Percentiles rank a stretch among this genome's conserved stretches.
Evolutionary conservation across 2,797 vertebrate species (phyloP).

Genomic region (Pempheris klunzingeri): DNA sequence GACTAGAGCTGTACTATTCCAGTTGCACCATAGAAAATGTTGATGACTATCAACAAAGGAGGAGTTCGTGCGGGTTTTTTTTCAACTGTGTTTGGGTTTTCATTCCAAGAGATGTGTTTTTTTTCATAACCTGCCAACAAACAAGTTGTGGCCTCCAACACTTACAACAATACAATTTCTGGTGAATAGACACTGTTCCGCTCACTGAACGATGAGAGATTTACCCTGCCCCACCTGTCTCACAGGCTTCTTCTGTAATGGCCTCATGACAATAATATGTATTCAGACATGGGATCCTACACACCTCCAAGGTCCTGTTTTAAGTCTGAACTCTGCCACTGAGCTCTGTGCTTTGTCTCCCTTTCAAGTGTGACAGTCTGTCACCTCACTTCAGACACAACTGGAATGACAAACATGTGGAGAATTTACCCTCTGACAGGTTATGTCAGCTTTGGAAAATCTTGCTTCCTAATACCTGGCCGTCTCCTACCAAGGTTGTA

Average conservation of each 20-base stretch:
- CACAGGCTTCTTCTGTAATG: not conserved
- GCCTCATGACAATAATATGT: not conserved
- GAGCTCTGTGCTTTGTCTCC: slow-evolving; percentile 33
- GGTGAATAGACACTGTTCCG: not conserved
- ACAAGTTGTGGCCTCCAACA: not conserved
- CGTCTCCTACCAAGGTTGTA: too few species aligned
- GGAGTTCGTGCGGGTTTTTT: too few species aligned
- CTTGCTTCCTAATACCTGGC: not conserved
- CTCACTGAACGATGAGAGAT: not conserved
- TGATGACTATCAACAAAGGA: not conserved
- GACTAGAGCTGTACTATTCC: not conserved
- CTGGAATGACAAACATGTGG: slow-evolving; percentile 37
- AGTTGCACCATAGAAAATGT: not conserved
- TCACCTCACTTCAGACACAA: not conserved
- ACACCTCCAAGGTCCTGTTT: too few species aligned
- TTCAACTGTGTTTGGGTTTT: not conserved
- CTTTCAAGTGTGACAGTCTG: not conserved
- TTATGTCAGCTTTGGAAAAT: not conserved
- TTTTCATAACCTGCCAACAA: not conserved
- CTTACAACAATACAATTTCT: not conserved
- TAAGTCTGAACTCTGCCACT: not conserved
- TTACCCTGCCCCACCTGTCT: not conserved
- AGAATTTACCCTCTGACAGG: not conserved
- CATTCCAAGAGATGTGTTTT: not conserved
- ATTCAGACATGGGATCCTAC: too few species aligned